Percentiles rank a stretch among this genome's conserved stretches.
These are phyloP conservation scores for Laupala kohalensis DNA, from an alignment of 1,140 invertebrate species.

Conservation along the genomic window DNA sequence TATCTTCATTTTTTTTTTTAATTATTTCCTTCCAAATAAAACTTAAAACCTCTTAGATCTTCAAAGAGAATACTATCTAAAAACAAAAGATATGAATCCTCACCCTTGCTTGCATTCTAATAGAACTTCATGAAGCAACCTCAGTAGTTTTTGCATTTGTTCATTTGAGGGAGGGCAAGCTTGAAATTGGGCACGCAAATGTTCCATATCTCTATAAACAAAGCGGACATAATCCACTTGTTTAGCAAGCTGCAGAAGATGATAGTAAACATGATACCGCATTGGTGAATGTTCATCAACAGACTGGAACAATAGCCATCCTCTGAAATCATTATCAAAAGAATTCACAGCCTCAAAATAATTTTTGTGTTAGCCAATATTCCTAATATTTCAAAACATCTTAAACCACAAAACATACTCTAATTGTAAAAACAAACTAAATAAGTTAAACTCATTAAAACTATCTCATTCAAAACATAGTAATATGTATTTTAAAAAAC, in stretches of 20 bases:
- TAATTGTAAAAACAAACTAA: too few relatives aligned
- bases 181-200: slow-evolving; percentile 70
- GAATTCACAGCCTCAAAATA: too few relatives aligned
- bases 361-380: too few relatives aligned
- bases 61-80: too few relatives aligned
- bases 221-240: slow-evolving; percentile 71
- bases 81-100: slow-evolving; percentile 6
- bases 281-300: slow-evolving; percentile 69
- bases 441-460: too few relatives aligned
- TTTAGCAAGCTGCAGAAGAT: slow-evolving; percentile 75
- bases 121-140: slow-evolving; percentile 78
- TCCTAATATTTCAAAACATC: too few relatives aligned
- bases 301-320: slow-evolving; percentile 83
- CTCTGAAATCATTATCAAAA: slow-evolving; percentile 28
- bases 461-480: too few relatives aligned
- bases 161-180: slow-evolving; percentile 73
- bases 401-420: too few relatives aligned
- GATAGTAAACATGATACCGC: slow-evolving; percentile 84
- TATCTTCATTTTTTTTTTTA: not conserved
- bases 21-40: slow-evolving; percentile 8
- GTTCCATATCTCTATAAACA: slow-evolving; percentile 66
- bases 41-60: too few relatives aligned
- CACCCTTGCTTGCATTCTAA: slow-evolving; percentile 54
- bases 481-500: too few relatives aligned
- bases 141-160: slow-evolving; percentile 84